Percentiles rank a stretch among this genome's conserved stretches.
Conservation (phyloP, 2,888 invertebrate species). For the Eristalis intricaria region DNA sequence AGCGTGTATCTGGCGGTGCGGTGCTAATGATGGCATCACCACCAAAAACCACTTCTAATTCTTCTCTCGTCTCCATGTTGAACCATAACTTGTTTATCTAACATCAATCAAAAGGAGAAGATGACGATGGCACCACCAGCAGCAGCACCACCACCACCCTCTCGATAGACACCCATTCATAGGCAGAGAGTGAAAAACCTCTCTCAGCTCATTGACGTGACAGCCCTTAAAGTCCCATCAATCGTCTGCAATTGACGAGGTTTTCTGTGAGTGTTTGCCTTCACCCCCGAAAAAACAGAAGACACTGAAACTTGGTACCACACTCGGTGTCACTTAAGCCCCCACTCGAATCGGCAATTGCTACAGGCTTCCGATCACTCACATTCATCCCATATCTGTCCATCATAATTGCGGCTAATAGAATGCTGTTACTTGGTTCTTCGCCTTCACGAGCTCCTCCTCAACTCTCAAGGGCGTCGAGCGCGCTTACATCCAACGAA, state of each 20-base stretch:
- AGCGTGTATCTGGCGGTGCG: conserved; percentile 1
- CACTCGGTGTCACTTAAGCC: conserved; percentile 15
- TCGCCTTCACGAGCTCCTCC: background rate
- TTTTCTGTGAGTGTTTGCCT: conserved; percentile 23
- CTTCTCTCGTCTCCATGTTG: conserved; percentile 22
- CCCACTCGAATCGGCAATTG: conserved; percentile 1
- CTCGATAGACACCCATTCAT: conserved; percentile 25
- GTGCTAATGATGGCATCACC: conserved; percentile 57
- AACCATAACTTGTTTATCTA: conserved; percentile 70
- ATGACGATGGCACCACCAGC: conserved; percentile 43
- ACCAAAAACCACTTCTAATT: conserved; percentile 44
- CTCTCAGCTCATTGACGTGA: conserved; percentile 12
- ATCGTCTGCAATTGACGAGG: conserved; percentile 64
- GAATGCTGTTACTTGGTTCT: conserved; percentile 41
- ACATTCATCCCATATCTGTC: conserved; percentile 71
- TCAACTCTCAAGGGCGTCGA: conserved; percentile 14
- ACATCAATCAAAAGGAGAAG: conserved; percentile 62
- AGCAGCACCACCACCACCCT: background rate
- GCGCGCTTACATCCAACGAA: background rate
- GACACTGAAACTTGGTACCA: background rate
- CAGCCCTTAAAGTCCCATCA: conserved; percentile 67
- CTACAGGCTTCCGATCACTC: background rate
- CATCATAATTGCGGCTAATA: conserved; percentile 68
- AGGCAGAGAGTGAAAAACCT: conserved; percentile 8
- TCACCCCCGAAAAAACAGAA: background rate